Base-by-base conservation (phyloP, 2,797 vertebrate genomes). In the Cygnus olor region DNA sequence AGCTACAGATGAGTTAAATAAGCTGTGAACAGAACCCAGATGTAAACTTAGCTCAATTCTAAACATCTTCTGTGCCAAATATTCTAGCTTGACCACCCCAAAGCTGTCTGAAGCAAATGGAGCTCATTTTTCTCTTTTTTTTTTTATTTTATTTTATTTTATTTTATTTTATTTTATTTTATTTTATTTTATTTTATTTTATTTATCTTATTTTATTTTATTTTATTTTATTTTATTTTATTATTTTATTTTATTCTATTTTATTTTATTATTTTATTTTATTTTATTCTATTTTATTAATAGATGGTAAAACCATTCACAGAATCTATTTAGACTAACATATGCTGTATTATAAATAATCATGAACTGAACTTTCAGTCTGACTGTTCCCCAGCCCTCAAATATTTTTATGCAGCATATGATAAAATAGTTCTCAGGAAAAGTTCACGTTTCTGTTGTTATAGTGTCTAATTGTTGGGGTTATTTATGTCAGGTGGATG, bases 401-500 rank as follows among this genome's bases (percentile, higher is more conserved):
- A 71, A 74, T 85, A 90, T 84, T 95, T 92, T 93, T 82, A 65
- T 85, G 83, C 27, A 95, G 71, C 60, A n/a, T 83, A 94, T 68
- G 88, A 96, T 68, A 76, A 90, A 96, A 44, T 65, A 49, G 6
- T 94, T 93, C 65, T 85, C 57, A 78, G 91, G 90, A 88, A 90
- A 96, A 80, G 61, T 90, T 94, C 69, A 20, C 77, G 58, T 90
- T 94, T 90, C 36, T 44, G 42, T 68, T 82, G 18, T 80, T 94
- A 51, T 18, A 28, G 78, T 63, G 51, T 87, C 74, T 93, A 76
- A 61, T 72, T 90, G 40, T 82, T 63, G 27, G 42, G 79, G 92
- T 90, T 88, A 91, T 65, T 93, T 89, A 28, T 92, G 76, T 94
- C 86, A 96, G 88, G 96, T 97, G 95, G 80, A 90, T 69, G 72